Evolutionary conservation across 23 tunicate species (phyloP).

Genomic region (Ascidia mentula): DNA sequence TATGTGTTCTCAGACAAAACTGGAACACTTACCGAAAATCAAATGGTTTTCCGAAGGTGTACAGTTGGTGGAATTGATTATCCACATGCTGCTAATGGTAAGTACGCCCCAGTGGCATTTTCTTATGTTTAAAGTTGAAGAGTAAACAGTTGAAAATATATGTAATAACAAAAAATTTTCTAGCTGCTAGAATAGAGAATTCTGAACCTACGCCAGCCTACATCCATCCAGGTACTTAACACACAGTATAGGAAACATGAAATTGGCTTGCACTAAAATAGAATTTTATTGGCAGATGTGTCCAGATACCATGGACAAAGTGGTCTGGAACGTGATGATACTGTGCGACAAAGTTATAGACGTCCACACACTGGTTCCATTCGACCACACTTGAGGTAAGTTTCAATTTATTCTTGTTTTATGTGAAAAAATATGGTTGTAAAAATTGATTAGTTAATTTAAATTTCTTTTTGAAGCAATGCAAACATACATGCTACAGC

Average conservation of each 20-base stretch:
- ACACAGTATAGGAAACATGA: neutral
- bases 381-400: slow-evolving; percentile 80
- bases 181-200: slow-evolving; percentile 95
- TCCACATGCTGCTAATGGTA: slow-evolving; percentile 93
- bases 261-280: no score
- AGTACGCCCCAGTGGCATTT: neutral
- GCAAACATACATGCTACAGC: no score
- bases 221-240: slow-evolving; percentile 40
- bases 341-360: slow-evolving; percentile 46
- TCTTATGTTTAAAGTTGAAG: neutral
- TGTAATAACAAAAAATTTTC: no score
- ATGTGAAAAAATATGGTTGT: no score
- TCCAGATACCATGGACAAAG: neutral
- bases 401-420: no score
- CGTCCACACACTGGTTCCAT: slow-evolving; percentile 74
- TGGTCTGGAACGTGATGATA: neutral
- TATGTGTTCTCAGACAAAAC: slow-evolving; percentile 98
- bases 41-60: slow-evolving; percentile 90
- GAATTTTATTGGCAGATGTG: neutral
- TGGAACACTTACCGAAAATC: slow-evolving; percentile 96
- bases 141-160: no score
- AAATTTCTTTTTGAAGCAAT: no score
- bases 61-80: slow-evolving; percentile 92
- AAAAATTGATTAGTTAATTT: no score
- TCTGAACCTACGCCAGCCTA: slow-evolving; percentile 66